A percentile compares a stretch with the other conserved stretches of the same genome.
These are phyloP conservation scores for Xylocopa sonorina DNA, from an alignment of 1,140 invertebrate species.

Conservation along the genomic window DNA sequence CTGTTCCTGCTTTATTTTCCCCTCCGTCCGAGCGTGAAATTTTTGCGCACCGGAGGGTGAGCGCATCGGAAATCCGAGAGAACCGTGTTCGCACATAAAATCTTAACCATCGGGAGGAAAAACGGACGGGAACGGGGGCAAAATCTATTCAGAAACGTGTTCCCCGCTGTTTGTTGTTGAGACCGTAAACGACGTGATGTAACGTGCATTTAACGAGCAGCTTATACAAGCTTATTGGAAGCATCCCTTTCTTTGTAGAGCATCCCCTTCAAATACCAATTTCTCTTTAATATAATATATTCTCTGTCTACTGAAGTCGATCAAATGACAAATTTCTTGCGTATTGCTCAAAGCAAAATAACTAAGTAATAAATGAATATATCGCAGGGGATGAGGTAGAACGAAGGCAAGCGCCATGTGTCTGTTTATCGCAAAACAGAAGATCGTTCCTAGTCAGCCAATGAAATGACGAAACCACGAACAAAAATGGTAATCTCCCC, in stretches of 20 bases:
- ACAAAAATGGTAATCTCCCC: background rate
- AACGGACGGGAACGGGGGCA: background rate
- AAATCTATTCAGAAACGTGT: slow-evolving; percentile 23
- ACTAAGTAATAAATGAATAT: background rate
- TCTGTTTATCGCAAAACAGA: too few relatives aligned
- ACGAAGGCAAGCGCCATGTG: too few relatives aligned
- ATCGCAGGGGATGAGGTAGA: background rate
- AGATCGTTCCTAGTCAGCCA: background rate
- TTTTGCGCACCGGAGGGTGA: background rate
- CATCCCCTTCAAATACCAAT: background rate
- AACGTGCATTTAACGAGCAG: slow-evolving; percentile 2
- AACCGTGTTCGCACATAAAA: slow-evolving; percentile 26
- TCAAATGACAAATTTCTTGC: background rate
- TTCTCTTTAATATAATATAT: background rate
- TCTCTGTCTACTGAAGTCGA: background rate
- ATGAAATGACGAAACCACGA: background rate
- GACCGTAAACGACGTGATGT: background rate
- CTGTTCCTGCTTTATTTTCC: background rate
- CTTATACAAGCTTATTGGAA: slow-evolving; percentile 22
- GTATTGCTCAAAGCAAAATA: background rate
- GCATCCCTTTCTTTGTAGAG: background rate
- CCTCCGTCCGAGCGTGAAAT: slow-evolving; percentile 18
- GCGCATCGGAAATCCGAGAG: background rate
- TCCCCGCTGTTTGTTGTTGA: too few relatives aligned
- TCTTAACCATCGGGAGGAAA: background rate